These are phyloP conservation scores for Aix galericulata DNA, from an alignment of 2,113 vertebrate genomes.

Conservation along the genomic window DNA sequence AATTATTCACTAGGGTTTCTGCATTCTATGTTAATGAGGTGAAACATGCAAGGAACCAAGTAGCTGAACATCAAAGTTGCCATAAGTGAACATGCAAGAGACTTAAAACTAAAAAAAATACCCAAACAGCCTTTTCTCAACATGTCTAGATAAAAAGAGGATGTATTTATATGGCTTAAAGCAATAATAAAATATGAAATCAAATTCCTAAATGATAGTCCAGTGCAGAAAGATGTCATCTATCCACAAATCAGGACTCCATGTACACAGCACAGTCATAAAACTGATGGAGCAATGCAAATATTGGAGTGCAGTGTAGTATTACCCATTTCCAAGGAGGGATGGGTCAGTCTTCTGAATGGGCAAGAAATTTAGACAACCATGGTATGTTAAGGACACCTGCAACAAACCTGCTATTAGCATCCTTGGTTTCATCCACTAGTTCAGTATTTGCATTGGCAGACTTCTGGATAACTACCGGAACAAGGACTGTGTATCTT, in stretches of 20 bases:
- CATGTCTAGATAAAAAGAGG: neutral
- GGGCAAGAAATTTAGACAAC: neutral
- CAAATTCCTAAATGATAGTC: neutral
- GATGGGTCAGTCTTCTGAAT: neutral
- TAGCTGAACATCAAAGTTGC: conserved; percentile 59
- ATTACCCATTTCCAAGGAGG: neutral
- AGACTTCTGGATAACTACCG: rapidly evolving
- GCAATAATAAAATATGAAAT: conserved; percentile 12
- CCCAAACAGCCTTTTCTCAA: conserved; percentile 4
- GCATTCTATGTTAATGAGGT: conserved; percentile 69
- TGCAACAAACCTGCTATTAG: neutral
- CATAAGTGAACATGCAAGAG: conserved; percentile 19
- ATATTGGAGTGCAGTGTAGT: neutral
- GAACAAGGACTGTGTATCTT: neutral
- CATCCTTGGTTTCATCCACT: neutral
- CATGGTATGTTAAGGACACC: neutral
- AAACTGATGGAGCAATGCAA: neutral
- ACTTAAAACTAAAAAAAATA: conserved; percentile 47
- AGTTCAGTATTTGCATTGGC: neutral
- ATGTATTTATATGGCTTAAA: conserved; percentile 14
- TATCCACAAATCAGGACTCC: neutral
- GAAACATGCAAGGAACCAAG: conserved; percentile 53
- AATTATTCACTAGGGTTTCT: conserved; percentile 71
- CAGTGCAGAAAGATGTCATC: neutral
- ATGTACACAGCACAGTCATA: neutral